Conservation (phyloP, 2,888 invertebrate species). For the Galerucella nymphaeae region DNA sequence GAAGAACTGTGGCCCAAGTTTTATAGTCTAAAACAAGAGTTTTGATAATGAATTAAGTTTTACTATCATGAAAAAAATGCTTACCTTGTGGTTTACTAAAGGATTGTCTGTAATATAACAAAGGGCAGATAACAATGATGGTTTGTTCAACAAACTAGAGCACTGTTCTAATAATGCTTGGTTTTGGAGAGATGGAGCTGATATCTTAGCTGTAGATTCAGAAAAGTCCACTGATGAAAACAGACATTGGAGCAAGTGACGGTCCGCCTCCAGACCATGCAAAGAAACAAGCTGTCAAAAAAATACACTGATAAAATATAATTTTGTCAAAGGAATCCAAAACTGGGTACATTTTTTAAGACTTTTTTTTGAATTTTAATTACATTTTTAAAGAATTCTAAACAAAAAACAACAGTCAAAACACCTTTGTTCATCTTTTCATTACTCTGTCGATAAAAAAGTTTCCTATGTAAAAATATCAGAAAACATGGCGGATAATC, state of each 20-base stretch:
- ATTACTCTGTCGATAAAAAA: slow-evolving; percentile 54
- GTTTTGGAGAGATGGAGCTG: slow-evolving; percentile 71
- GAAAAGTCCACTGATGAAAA: slow-evolving; percentile 90
- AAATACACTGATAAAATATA: slow-evolving; percentile 56
- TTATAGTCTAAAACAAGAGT: slow-evolving; percentile 73
- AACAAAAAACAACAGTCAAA: slow-evolving; percentile 57
- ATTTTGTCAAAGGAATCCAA: slow-evolving; percentile 40
- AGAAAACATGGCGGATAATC: slow-evolving; percentile 55
- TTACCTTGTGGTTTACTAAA: slow-evolving; percentile 79
- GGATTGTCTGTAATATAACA: slow-evolving; percentile 90
- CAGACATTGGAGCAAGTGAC: slow-evolving; percentile 94
- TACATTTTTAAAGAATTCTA: slow-evolving; percentile 49
- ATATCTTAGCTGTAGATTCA: slow-evolving; percentile 69
- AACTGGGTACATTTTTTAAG: slow-evolving; percentile 35
- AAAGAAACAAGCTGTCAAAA: slow-evolving; percentile 82
- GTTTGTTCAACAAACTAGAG: slow-evolving; percentile 82
- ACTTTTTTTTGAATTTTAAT: slow-evolving; percentile 43
- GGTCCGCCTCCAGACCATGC: slow-evolving; percentile 96
- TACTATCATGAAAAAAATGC: slow-evolving; percentile 27
- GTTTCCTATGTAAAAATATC: slow-evolving; percentile 36
- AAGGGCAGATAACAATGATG: slow-evolving; percentile 87
- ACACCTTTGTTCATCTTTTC: slow-evolving; percentile 59
- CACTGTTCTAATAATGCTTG: slow-evolving; percentile 84
- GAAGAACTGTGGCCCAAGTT: slow-evolving; percentile 83
- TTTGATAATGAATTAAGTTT: slow-evolving; percentile 13